Evolutionary conservation across 2,888 invertebrate species (phyloP).

Genomic region (Cinara cedri): DNA sequence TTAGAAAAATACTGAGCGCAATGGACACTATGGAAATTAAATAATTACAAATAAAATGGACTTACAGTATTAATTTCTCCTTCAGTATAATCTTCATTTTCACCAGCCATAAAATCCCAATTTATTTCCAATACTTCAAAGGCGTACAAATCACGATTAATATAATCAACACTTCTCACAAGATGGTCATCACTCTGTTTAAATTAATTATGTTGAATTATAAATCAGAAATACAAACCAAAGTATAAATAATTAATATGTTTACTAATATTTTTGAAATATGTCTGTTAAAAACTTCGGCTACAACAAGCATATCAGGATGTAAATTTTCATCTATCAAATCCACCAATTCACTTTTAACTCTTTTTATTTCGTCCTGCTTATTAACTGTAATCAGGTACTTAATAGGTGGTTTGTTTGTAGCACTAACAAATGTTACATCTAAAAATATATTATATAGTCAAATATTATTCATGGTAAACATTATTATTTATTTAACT

Average conservation of each 20-base stretch:
- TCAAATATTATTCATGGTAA: background rate
- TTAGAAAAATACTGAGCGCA: no score
- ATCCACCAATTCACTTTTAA: constrained; percentile 66
- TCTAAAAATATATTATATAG: constrained; percentile 61
- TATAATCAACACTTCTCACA: constrained; percentile 66
- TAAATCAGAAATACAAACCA: background rate
- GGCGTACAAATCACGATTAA: constrained; percentile 64
- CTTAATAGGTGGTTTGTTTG: constrained; percentile 63
- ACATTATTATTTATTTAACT: constrained; percentile 60
- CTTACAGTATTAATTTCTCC: background rate
- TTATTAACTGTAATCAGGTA: constrained; percentile 68
- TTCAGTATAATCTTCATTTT: background rate
- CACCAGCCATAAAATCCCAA: constrained; percentile 7
- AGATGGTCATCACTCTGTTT: constrained; percentile 67
- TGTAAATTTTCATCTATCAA: constrained; percentile 63
- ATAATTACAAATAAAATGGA: background rate
- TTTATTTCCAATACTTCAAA: constrained; percentile 59
- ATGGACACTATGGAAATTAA: background rate
- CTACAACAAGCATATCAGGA: constrained; percentile 64
- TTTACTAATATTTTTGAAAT: constrained; percentile 68
- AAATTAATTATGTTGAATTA: constrained; percentile 15
- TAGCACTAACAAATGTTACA: constrained; percentile 66
- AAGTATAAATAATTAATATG: constrained; percentile 11
- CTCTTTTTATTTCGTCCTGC: constrained; percentile 66
- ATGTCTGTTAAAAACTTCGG: constrained; percentile 69